Evolutionary conservation across 1,140 invertebrate species (phyloP).

Genomic region (Atta colombica): DNA sequence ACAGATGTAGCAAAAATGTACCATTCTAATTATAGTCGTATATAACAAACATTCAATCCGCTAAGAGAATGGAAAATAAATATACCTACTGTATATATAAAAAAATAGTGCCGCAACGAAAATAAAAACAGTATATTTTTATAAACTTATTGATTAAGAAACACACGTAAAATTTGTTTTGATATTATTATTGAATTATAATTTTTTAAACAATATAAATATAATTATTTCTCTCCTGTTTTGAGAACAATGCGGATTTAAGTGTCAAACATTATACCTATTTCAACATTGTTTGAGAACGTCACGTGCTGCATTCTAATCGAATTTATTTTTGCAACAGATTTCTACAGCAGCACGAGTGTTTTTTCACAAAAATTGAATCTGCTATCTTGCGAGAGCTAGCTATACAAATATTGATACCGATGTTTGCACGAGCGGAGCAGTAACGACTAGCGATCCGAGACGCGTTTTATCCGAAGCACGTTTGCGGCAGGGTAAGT

Average conservation of each 20-base stretch:
- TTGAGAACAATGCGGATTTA: not conserved
- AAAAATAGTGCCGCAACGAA: not conserved
- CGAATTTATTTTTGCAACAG: slow-evolving; percentile 34
- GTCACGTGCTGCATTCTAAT: no score
- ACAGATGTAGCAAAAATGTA: not conserved
- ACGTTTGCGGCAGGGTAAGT: slow-evolving; percentile 36
- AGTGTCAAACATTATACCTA: not conserved
- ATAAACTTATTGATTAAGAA: not conserved
- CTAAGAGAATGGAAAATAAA: not conserved
- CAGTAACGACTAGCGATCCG: slow-evolving; percentile 38
- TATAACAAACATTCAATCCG: not conserved
- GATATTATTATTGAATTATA: not conserved
- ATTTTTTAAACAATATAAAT: not conserved
- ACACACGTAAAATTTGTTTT: not conserved
- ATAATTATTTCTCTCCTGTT: not conserved
- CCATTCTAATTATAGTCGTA: not conserved
- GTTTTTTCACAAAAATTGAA: slow-evolving; percentile 42
- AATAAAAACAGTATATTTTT: not conserved
- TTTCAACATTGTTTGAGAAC: not conserved
- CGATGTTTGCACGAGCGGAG: slow-evolving; percentile 27
- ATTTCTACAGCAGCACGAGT: slow-evolving; percentile 8
- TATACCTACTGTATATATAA: not conserved
- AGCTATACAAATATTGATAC: slow-evolving; percentile 53
- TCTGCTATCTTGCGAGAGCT: slow-evolving; percentile 4
- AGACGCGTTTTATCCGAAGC: slow-evolving; percentile 28